A percentile compares a stretch with the other conserved stretches of the same genome.
Evolutionary conservation across 2,113 vertebrate species (phyloP).

Genomic region (Cheirogaleus medius): DNA sequence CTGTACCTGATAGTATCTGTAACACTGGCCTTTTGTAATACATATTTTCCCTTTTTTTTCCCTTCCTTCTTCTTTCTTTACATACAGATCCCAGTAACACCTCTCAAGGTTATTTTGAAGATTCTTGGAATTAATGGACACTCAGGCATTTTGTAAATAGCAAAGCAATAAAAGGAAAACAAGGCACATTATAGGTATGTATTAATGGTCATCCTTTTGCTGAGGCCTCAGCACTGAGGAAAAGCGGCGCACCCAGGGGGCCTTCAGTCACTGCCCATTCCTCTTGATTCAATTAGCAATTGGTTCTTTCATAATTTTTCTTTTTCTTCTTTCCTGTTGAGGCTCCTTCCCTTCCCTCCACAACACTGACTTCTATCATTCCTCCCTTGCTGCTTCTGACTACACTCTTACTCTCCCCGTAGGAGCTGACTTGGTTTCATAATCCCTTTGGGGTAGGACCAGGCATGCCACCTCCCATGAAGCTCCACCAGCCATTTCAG

Average conservation of each 20-base stretch:
- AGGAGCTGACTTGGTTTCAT: not conserved
- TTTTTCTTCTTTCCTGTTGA: not conserved
- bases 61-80: not conserved
- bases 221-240: not conserved
- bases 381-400: not conserved
- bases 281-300: not conserved
- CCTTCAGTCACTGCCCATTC: not conserved
- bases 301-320: not conserved
- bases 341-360: not conserved
- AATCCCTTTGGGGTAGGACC: not conserved
- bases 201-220: not conserved
- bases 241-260: rapidly evolving
- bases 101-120: not conserved
- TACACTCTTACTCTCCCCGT: not conserved
- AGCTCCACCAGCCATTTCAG: not conserved
- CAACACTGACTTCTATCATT: not conserved
- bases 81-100: not conserved
- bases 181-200: not conserved
- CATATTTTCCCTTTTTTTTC: no score
- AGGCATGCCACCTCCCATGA: not conserved
- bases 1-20: not conserved
- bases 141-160: not conserved
- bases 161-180: not conserved
- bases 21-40: no score
- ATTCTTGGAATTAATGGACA: not conserved